Evolutionary conservation across 2,113 vertebrate genomes (phyloP), one percentile per base, ranked within the genome.

Genomic region (Scophthalmus maximus): DNA sequence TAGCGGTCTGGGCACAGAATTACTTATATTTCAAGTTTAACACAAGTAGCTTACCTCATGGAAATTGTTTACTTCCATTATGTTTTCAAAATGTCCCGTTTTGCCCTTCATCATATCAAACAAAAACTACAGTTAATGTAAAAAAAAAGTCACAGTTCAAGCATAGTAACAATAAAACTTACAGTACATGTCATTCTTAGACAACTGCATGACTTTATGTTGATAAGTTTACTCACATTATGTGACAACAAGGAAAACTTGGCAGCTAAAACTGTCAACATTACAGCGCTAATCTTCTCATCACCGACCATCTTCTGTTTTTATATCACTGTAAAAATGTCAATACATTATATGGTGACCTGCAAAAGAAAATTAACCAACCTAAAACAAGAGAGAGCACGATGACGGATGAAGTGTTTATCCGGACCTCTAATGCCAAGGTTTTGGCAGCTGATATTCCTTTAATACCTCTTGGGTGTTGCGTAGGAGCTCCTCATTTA

Each of bases 371-470:
- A 65, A n/a, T 2, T 1, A 55, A 63, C 53, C 25, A 22, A 62
- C 26, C 25, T 32, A 8, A 63, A 68, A 10, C n/a, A 42, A n/a
- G 7, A 47, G 30, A 30, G 18, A 73, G 59, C 34, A 32, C 15
- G 17, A 10, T 53, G 23, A 58, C 44, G 12, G 71, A 63, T 58
- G 14, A 51, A 65, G 51, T 68, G 61, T 73, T 58, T 53, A 76
- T 75, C 52, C 56, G 53, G 9, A 76, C 52, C 38, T 62, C 25
- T 76, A 81, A 77, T 77, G 51, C 67, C 53, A 59, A 23, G 52
- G 56, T 74, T 78, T 73, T 77, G 81, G 78, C 78, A 76, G 69
- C 69, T 76, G 68, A 74, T 81, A 66, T 84, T 73, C 51, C 66
- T 68, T 78, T 57, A 47, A 51, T 74, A 82, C 69, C 73, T 81